Evolutionary conservation across 2,888 invertebrate genomes (phyloP).

Genomic region (Chloroclystis v-ata): DNA sequence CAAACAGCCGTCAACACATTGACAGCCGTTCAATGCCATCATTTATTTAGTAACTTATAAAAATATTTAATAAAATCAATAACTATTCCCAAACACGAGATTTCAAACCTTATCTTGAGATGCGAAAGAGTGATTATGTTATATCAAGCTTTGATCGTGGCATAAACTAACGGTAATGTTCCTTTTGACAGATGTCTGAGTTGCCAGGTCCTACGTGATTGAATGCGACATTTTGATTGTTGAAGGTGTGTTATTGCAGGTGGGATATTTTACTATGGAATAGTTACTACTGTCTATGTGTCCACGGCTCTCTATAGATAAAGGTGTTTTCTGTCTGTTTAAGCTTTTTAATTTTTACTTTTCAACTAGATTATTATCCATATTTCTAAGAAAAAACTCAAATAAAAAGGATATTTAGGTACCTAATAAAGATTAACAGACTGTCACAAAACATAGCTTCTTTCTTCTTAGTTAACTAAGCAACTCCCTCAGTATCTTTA

Average conservation of each 20-base stretch:
- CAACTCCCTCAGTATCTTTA: too few species aligned
- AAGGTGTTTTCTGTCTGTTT: background rate
- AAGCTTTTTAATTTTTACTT: too few species aligned
- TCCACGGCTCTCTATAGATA: background rate
- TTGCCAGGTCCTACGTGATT: slow-evolving; percentile 37
- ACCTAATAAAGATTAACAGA: too few species aligned
- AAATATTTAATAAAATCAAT: slow-evolving; percentile 49
- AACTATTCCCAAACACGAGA: background rate
- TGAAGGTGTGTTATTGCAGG: slow-evolving; percentile 49
- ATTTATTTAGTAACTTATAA: slow-evolving; percentile 73
- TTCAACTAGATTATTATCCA: too few species aligned
- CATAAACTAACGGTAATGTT: slow-evolving; percentile 28
- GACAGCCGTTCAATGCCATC: slow-evolving; percentile 69
- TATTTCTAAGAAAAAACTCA: too few species aligned
- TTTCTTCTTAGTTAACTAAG: too few species aligned
- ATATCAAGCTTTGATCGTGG: background rate
- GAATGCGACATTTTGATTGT: slow-evolving; percentile 30
- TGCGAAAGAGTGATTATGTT: background rate
- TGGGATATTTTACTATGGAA: slow-evolving; percentile 24
- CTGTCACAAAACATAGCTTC: too few species aligned
- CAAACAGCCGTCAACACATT: slow-evolving; percentile 55
- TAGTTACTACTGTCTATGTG: background rate
- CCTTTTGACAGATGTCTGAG: slow-evolving; percentile 28
- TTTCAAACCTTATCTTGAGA: background rate
- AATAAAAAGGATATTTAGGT: too few species aligned